Conservation (phyloP, 2,113 vertebrate species). For the Gobiocypris rarus region DNA sequence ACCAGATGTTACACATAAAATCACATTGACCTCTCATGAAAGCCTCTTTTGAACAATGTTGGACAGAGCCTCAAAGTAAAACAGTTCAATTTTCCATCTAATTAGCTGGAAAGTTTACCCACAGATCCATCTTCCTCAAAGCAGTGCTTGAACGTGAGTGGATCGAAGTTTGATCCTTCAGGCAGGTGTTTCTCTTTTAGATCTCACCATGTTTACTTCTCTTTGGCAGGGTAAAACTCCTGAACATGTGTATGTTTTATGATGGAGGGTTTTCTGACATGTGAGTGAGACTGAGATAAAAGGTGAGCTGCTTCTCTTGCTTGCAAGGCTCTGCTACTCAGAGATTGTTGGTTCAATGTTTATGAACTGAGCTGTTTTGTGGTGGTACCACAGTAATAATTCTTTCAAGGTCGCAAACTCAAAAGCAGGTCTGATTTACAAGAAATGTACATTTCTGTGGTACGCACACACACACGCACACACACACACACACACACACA, state of each 20-base stretch:
- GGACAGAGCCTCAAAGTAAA: conserved; percentile 26
- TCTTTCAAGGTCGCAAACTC: not conserved
- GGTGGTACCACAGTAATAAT: not conserved
- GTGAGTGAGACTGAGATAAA: not conserved
- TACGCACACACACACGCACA: not conserved
- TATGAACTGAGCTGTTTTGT: not conserved
- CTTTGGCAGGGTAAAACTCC: conserved; percentile 13
- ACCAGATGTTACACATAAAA: conserved; percentile 40
- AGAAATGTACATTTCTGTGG: not conserved
- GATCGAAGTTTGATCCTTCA: not conserved
- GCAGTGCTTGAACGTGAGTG: not conserved
- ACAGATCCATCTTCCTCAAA: conserved; percentile 16
- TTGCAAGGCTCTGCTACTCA: not conserved
- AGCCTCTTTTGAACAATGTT: conserved; percentile 33
- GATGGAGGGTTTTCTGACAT: conserved; percentile 4
- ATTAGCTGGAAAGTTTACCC: conserved; percentile 26
- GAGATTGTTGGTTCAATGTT: not conserved
- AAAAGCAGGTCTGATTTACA: not conserved
- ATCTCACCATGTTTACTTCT: conserved; percentile 12
- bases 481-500: too few species aligned
- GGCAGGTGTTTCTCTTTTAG: conserved; percentile 29
- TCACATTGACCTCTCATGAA: conserved; percentile 23
- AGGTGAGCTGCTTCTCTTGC: not conserved
- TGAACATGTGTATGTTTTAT: conserved; percentile 30
- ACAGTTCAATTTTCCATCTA: conserved; percentile 18